Evolutionary conservation across 2,888 invertebrate genomes (phyloP), one percentile per base, ranked within the genome.

Genomic region (Drosophila borealis): DNA sequence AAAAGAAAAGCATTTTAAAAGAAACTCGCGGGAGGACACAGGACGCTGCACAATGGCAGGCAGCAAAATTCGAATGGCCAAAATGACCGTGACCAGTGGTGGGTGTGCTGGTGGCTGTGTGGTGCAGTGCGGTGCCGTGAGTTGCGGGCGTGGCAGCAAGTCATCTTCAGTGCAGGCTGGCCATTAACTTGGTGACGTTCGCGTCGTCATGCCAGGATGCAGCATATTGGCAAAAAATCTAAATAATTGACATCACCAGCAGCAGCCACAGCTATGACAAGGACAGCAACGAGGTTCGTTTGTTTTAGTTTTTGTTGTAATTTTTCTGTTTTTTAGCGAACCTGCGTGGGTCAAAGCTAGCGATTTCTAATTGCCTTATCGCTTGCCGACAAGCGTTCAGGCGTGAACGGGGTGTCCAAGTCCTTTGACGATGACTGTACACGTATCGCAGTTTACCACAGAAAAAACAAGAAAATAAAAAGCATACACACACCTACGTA

Each of bases 341-440:
- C 44, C 72, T 70, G 49, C 53, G 63, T 37, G 33, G 63, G 48
- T n/a, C 67, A 61, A 55, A 66, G 56, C 39, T 74, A 71, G 59
- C 37, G 61, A 55, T 73, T 64, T 80, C 81, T 90, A 90, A 90
- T 90, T 90, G 90, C 89, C 90, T 89, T 90, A 90, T 90, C 90
- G 89, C 90, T 90, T 84, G 89, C 69, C 78, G 78, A 72, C 79
- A 70, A 70, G 86, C 89, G 80, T 69, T 81, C 79, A 59, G 67
- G 71, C 76, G 68, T 74, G 49, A 66, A 70, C 65, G 64, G 66
- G 65, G 54, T 70, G 57, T 75, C 80, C 78, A 82, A 90, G 80
- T 78, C 88, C 89, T 86, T 87, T 88, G 64, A 73, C 74, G 74
- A 79, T 81, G 83, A 89, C 76, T 86, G 85, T 69, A 82, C 83